Percentiles rank a stretch among this genome's conserved stretches.
Evolutionary conservation across 2,113 vertebrate genomes (phyloP).

Genomic region (Leptocoma aspasia): DNA sequence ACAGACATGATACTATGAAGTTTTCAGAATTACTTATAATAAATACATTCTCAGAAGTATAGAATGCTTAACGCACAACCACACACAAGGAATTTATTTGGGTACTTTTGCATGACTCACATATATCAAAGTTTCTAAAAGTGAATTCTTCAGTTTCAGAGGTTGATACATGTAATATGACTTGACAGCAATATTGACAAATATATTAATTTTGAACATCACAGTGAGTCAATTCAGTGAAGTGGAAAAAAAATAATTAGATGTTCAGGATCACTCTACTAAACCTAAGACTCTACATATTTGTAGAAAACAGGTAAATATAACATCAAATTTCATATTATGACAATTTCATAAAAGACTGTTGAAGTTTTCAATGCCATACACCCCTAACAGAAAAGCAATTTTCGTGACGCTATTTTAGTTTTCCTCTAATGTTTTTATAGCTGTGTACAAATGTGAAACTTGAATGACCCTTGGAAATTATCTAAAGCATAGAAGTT

Average conservation of each 20-base stretch:
- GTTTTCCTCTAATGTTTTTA: background rate
- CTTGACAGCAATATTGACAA: background rate
- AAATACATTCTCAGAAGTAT: background rate
- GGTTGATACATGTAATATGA: background rate
- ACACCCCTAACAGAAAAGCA: background rate
- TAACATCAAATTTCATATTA: background rate
- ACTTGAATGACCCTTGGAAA: background rate
- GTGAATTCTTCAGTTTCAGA: background rate
- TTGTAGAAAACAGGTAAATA: background rate
- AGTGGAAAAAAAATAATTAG: constrained; percentile 5
- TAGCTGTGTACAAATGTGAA: background rate
- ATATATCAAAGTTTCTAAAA: background rate
- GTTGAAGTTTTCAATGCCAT: background rate
- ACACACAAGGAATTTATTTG: background rate
- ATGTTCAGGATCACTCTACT: background rate
- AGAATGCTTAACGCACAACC: background rate
- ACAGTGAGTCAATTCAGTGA: background rate
- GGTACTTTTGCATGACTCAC: background rate
- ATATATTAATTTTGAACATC: background rate
- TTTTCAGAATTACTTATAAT: background rate
- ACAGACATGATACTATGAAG: background rate
- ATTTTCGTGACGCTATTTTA: background rate
- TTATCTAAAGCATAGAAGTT: background rate
- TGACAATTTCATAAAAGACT: background rate
- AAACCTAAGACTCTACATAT: background rate